Evolutionary conservation across 2,888 invertebrate genomes (phyloP).

Genomic region (Ophioninae sp.): DNA sequence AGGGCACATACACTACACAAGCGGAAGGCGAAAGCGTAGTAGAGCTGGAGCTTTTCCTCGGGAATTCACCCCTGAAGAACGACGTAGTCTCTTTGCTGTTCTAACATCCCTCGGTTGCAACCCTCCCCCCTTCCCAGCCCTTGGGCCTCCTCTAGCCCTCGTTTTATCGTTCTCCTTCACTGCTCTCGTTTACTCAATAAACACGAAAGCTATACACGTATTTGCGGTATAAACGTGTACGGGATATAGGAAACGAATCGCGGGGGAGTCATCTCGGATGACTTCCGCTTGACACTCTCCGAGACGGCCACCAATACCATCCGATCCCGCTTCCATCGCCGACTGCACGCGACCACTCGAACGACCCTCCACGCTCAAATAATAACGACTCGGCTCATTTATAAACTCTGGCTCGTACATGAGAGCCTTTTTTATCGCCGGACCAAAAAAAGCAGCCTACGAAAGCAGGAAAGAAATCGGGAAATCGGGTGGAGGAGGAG

Average conservation of each 20-base stretch:
- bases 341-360: slow-evolving; percentile 8
- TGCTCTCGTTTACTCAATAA: slow-evolving; percentile 61
- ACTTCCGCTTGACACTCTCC: slow-evolving; percentile 34
- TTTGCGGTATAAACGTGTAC: slow-evolving; percentile 42
- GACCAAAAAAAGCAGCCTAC: background rate
- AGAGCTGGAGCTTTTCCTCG: slow-evolving; percentile 25
- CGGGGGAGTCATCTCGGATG: slow-evolving; percentile 25
- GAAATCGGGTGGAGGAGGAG: background rate
- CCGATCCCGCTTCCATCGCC: slow-evolving; percentile 3
- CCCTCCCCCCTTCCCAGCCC: slow-evolving; percentile 4
- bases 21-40: background rate
- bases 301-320: background rate
- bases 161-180: slow-evolving; percentile 46
- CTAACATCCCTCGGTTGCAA: slow-evolving; percentile 14
- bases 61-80: slow-evolving; percentile 35
- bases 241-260: slow-evolving; percentile 26
- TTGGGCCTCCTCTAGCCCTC: slow-evolving; percentile 6
- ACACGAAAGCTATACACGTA: slow-evolving; percentile 56
- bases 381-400: slow-evolving; percentile 25
- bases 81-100: slow-evolving; percentile 43
- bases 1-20: slow-evolving; percentile 44
- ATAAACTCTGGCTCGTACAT: slow-evolving; percentile 4
- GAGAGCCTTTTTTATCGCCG: background rate
- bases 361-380: slow-evolving; percentile 20
- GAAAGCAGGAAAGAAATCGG: too few species aligned